Evolutionary conservation across 2,888 invertebrate species (phyloP), one percentile per base, ranked within the genome.

Genomic region (Pilophorus perplexus): DNA sequence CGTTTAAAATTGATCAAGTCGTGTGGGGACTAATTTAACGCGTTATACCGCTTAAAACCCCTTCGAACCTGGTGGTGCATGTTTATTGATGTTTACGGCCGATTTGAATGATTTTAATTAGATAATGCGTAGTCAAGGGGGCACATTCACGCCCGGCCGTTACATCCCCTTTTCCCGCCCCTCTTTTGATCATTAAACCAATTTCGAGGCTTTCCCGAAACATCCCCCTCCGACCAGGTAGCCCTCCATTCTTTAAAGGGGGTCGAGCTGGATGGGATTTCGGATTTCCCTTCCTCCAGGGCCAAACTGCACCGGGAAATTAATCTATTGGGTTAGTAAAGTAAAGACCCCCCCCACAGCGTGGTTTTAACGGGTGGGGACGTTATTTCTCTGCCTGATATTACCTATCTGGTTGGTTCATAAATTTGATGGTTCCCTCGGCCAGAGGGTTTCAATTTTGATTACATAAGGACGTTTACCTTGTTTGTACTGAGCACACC

Each of bases 261-360:
- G 20, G 37, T 10, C 18, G 25, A 8, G 20, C 16, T 40, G 46
- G 28, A 62, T 62, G 46, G 62, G 62, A 62, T 62, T 62, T 62
- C 46, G 44, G 44, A 48, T 22, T 28, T 48, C 62, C 48, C 33
- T 44, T 22, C 62, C 46, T 18, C 20, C 52, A n/a, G n/a, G n/a
- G n/a, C n/a, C n/a, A n/a, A 65, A 65, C 54, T 65, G 40, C 54
- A 65, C 64, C 64, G 54, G 64, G 64, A 65, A 65, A 65, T 65
- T 65, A 65, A 65, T 52, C 64, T 54, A 44, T 60, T 44, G 59
- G 44, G 37, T 27, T 8, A 8, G 25, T 5, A 50, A 8, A 22
- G 6, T 37, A 38, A 38, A 38, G 38, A 23, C 55, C n/a, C n/a
- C n/a, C n/a, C n/a, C n/a, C n/a, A n/a, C n/a, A n/a, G n/a, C n/a